Base-by-base conservation (phyloP, 1,140 invertebrate species). In the Laupala kohalensis region DNA sequence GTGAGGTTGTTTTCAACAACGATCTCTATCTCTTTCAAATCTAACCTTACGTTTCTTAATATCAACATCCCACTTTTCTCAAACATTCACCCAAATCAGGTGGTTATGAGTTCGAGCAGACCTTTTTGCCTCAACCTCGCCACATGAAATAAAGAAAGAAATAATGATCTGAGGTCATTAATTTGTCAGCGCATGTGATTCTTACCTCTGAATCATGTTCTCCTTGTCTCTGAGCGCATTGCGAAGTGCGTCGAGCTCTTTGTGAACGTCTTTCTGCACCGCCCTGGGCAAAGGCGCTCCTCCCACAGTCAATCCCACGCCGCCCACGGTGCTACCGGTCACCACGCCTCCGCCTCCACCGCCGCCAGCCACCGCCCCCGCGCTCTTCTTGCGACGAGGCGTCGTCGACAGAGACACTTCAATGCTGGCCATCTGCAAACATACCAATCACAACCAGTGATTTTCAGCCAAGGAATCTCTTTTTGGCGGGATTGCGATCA, bases 351-450 rank as follows among this genome's bases (percentile, higher is more conserved):
- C 63, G 27, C 85, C 84, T 67, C 73, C 75, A 29, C 83, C 80
- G 64, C 79, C 81, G 76, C 84, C 76, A 81, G 83, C 89, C 76
- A 83, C 86, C 72, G 83, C 85, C 69, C 73, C 74, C 84, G 86
- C 77, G 81, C 83, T 74, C 79, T 80, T 79, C 77, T 84, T 78
- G 67, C 85, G 84, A 12, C 76, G 72, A 64, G 85, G 86, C 25
- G 88, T 88, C 25, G 83, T 86, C 13, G 86, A 90, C 72, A 93
- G 80, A 0, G 91, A 93, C 65, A 92, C 90, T 78, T 92, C 91
- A 74, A 93, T 92, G 75, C 86, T 92, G 29, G 91, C 91, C 91
- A 93, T 93, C 91, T 92, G 77, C 26, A 82, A n/a, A 82, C 26
- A 71, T 13, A 71, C 37, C 15, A 28, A n/a, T n/a, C n/a, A n/a